phyloP scores from a whole-genome alignment of 2,888 invertebrate species.

The Coelopa pilipes region DNA sequence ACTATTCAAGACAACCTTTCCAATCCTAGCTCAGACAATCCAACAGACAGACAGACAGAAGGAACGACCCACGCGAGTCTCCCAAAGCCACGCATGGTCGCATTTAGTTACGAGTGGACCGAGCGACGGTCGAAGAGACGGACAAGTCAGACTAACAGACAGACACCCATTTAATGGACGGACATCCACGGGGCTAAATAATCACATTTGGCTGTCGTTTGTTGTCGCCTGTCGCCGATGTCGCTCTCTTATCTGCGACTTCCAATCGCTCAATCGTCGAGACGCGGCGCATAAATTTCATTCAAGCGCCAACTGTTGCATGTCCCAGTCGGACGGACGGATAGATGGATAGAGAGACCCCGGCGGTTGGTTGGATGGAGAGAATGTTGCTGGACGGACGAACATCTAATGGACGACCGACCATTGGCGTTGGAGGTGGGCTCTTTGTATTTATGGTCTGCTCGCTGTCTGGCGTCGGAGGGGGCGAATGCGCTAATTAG shows the following conservation, averaged over 20 bases:
- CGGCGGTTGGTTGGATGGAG: no score
- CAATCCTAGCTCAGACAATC: no score
- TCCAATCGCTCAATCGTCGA: slow-evolving; percentile 24
- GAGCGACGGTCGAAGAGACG: no score
- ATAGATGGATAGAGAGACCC: no score
- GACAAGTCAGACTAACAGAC: background rate
- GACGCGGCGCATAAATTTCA: slow-evolving; percentile 26
- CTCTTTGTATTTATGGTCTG: no score
- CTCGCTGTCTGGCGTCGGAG: no score
- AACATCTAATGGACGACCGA: background rate
- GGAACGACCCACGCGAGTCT: no score
- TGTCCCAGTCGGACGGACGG: background rate
- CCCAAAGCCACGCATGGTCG: no score
- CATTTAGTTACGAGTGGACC: no score
- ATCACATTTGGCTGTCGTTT: slow-evolving; percentile 41
- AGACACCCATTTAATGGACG: background rate
- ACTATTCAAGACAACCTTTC: no score
- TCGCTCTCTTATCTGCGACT: slow-evolving; percentile 26
- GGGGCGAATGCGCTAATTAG: slow-evolving; percentile 28
- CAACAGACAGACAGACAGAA: no score
- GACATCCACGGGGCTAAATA: slow-evolving; percentile 31
- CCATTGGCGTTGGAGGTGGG: background rate
- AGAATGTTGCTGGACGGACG: no score
- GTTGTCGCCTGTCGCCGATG: slow-evolving; percentile 37
- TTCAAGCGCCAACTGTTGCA: slow-evolving; percentile 32